Evolutionary conservation across 2,113 vertebrate species (phyloP).

Genomic region (Nannobrachium achirus): DNA sequence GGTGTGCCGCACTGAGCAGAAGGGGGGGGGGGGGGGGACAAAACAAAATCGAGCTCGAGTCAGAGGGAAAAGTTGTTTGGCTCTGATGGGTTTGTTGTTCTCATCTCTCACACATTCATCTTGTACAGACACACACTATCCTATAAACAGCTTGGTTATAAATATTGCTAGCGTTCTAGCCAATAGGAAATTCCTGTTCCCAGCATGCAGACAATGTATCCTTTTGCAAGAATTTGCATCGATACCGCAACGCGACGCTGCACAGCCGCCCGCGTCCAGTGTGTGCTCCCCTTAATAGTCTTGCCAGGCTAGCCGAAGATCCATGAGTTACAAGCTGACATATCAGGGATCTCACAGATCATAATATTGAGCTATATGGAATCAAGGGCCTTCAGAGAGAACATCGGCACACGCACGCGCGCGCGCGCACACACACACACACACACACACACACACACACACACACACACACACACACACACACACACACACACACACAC

Average conservation of each 20-base stretch:
- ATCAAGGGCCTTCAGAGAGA: slow-evolving; percentile 62
- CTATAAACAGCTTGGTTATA: neutral
- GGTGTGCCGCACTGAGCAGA: slow-evolving; percentile 15
- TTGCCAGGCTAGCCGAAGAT: slow-evolving; percentile 52
- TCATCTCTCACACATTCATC: neutral
- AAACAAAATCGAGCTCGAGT: neutral
- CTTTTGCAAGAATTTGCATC: too few relatives aligned
- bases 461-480: slow-evolving; percentile 9
- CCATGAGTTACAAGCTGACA: slow-evolving; percentile 59
- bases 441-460: neutral
- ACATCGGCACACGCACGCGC: slow-evolving; percentile 31
- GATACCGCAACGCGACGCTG: too few relatives aligned
- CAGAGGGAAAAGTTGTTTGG: neutral
- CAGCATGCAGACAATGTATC: too few relatives aligned
- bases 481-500: slow-evolving; percentile 24
- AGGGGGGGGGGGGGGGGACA: neutral
- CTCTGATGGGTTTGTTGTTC: slow-evolving; percentile 25
- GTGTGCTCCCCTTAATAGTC: too few relatives aligned
- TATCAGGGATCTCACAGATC: slow-evolving; percentile 60
- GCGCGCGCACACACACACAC: slow-evolving; percentile 1
- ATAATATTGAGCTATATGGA: slow-evolving; percentile 67
- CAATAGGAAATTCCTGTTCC: too few relatives aligned
- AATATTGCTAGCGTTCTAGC: too few relatives aligned
- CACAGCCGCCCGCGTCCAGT: too few relatives aligned
- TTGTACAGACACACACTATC: neutral